phyloP scores from a whole-genome alignment of 2,888 invertebrate species.

The Tolmerus cingulatus region DNA sequence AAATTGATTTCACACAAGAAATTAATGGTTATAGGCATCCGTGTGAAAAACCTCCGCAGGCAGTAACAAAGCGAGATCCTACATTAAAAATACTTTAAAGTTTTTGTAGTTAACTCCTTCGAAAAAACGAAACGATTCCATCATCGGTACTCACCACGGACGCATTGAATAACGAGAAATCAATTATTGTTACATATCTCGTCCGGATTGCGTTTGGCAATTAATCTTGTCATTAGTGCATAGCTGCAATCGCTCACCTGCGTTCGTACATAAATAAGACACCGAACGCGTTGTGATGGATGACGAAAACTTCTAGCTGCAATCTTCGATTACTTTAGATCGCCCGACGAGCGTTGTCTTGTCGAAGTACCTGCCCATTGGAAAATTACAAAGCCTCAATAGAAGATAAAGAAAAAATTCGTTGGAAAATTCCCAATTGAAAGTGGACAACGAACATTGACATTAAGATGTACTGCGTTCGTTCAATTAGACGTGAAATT shows the following conservation, averaged over 20 bases:
- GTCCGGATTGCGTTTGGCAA: background rate
- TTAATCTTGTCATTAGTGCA: constrained; percentile 15
- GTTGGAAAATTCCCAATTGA: background rate
- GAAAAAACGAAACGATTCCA: background rate
- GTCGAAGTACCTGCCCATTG: background rate
- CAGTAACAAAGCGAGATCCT: background rate
- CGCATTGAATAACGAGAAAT: background rate
- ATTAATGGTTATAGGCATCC: background rate
- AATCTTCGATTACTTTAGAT: background rate
- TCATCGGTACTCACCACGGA: background rate
- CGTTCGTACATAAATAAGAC: background rate
- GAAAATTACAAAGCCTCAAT: background rate
- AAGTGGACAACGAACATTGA: background rate
- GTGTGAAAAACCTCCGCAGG: background rate
- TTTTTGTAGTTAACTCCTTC: background rate
- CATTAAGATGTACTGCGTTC: background rate
- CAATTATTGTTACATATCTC: background rate
- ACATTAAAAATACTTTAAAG: background rate
- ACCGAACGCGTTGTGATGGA: background rate
- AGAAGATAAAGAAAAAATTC: background rate
- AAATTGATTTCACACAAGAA: background rate
- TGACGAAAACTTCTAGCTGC: background rate
- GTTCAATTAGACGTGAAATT: background rate
- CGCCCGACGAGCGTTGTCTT: background rate
- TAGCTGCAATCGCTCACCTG: background rate